These are phyloP conservation scores for Cosmopolites sordidus DNA, from an alignment of 2,888 invertebrate species.

Conservation along the genomic window DNA sequence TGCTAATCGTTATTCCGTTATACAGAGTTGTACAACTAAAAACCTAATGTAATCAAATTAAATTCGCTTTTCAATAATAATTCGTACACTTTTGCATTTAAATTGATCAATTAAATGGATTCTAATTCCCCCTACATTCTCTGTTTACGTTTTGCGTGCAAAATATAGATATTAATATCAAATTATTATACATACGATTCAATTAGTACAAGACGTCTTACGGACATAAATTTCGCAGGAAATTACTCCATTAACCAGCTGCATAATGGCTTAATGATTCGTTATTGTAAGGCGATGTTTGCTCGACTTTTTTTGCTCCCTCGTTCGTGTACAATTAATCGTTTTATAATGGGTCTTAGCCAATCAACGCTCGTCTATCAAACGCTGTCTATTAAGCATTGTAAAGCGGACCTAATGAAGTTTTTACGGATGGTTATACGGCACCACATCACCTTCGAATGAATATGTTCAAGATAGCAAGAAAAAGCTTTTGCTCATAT, in stretches of 20 bases:
- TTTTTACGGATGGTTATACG: slow-evolving; percentile 12
- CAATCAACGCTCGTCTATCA: slow-evolving; percentile 23
- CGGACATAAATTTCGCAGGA: slow-evolving; percentile 1
- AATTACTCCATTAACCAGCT: slow-evolving; percentile 1
- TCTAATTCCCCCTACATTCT: too few species aligned
- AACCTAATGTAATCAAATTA: too few species aligned
- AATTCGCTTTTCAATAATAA: too few species aligned
- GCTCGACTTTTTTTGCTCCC: not conserved
- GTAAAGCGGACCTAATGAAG: slow-evolving; percentile 19
- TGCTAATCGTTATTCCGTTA: too few species aligned
- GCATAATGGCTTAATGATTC: slow-evolving; percentile 1
- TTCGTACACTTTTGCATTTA: too few species aligned
- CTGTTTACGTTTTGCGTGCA: too few species aligned
- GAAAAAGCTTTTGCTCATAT: too few species aligned
- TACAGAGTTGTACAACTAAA: too few species aligned
- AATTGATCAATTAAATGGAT: too few species aligned
- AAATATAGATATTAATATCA: not conserved
- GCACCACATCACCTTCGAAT: too few species aligned
- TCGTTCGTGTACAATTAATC: slow-evolving; percentile 7
- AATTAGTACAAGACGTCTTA: not conserved
- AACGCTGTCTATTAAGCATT: slow-evolving; percentile 17
- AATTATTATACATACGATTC: not conserved
- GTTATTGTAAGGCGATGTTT: not conserved
- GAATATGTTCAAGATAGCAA: too few species aligned
- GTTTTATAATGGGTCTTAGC: slow-evolving; percentile 16